Base-by-base conservation (phyloP, 2,797 vertebrate species). In the Acanthurus leucopareius region DNA sequence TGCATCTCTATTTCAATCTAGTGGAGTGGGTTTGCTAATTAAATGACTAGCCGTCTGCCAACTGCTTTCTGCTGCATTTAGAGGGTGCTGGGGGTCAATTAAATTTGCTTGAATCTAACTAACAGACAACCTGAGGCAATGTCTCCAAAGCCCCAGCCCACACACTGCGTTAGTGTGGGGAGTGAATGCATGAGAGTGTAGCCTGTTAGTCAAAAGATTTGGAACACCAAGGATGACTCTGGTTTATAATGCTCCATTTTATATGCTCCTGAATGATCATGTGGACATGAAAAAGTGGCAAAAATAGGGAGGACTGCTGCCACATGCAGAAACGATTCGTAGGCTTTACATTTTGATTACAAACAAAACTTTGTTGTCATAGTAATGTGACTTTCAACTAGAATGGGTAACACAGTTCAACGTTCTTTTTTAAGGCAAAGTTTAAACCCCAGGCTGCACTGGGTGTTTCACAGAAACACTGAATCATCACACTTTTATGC, bases 101-200 rank as follows among this genome's bases (percentile, higher is more conserved):
- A 86, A 73, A 93, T 90, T 93, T 84, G 73, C 86, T 81, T 89
- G 84, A 91, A 90, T 88, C 87, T 70, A 75, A 88, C 83, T 70
- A 84, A 88, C 69, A n/a, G 82, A 87, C 84, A 88, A 89, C 79
- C 77, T 64, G 78, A 84, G 85, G 87, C 89, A 67, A 56, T 16
- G 71, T 70, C 75, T 73, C 68, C 61, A 73, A 77, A 82, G 62
- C 73, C 45, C 42, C 28, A 11, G 76, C 78, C 82, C 86, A 85
- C 88, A 81, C 86, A 85, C 73, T 5, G 72, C 6, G 84, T 44
- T 28, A 47, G 64, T 48, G 51, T 10, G 48, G 14, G 17, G 28
- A 38, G 40, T 19, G 75, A 52, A 66, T 40, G 38, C 38, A 10
- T 44, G 28, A 32, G 38, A 40, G 59, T 54, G 19, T 32, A 35